Conservation (phyloP, 2,797 vertebrate species). For the Sciurus carolinensis region DNA sequence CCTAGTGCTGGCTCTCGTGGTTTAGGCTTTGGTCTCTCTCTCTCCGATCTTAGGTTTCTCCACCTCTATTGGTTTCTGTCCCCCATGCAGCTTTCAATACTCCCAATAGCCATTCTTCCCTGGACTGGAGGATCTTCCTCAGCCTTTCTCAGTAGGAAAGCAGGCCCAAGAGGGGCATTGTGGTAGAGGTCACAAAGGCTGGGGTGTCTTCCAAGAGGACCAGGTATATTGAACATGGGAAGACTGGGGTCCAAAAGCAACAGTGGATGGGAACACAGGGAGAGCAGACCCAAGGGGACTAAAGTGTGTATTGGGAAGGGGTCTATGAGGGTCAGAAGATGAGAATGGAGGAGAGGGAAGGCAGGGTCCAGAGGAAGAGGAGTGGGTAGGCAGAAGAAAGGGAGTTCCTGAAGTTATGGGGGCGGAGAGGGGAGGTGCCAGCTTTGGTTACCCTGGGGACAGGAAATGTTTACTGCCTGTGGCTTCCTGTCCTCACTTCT, state of each 20-base stretch:
- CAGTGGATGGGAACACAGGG: not conserved
- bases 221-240: not conserved
- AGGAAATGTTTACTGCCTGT: conserved; percentile 86
- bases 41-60: conserved; percentile 5
- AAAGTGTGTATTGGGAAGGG: not conserved
- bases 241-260: not conserved
- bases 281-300: not conserved
- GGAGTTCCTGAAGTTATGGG: conserved; percentile 55
- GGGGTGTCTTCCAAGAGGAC: not conserved
- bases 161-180: not conserved
- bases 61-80: not conserved
- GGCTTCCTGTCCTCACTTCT: conserved; percentile 83
- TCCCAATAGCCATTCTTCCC: not conserved
- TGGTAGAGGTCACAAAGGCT: not conserved
- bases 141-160: not conserved
- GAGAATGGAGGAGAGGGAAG: not conserved
- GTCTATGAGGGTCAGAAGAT: not conserved
- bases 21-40: not conserved
- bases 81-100: not conserved
- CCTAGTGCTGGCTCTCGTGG: not conserved
- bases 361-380: not conserved
- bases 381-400: not conserved
- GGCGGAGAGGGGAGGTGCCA: conserved; percentile 56
- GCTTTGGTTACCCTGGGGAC: conserved; percentile 74
- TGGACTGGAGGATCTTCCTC: not conserved